Evolutionary conservation across 2,113 vertebrate species (phyloP), one percentile per base, ranked within the genome.

Genomic region (Pangasianodon gigas): DNA sequence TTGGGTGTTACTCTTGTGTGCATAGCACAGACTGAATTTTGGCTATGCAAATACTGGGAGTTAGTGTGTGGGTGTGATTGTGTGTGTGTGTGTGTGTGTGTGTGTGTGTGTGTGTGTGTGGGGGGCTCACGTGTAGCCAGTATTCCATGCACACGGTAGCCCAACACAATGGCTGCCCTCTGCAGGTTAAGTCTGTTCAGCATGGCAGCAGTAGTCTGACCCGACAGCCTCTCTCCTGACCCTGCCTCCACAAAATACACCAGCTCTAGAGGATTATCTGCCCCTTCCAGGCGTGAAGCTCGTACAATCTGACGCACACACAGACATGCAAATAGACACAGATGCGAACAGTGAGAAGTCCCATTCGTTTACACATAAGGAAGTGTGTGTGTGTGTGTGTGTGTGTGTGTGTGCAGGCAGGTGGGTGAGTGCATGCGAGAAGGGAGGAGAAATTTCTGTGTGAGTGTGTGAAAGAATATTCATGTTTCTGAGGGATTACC

Each of bases 231-330:
- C 58, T 96, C 96, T 14, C 98, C 98, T 0, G 96, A 95, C 1
- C 96, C 97, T 89, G 97, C 96, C 92, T 99, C 98, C 91, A 98
- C 97, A 1, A 99, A 99, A 93, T 99, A 99, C 79, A 99, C 95
- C 90, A 99, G 95, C 94, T 98, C 97, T 90, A 98, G 96, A 0
- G 98, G 97, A 62, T 95, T 95, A 90, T 98, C 96, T 0, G 93
- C 90, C 1, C 97, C 97, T 8, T 94, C 96, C 85, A 98, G 93
- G 86, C 96, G 94, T 0, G 96, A 96, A 84, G 98, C 95, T 0
- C 97, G 97, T 62, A 99, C 98, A 90, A 99, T 97, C 98, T 99
- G 95, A 60, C 2, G 51, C 51, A 90, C 51, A 85, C 48, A 81
- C 26, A 75, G 37, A 74, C 4, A 58, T 10, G n/a, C 2, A 41